Percentiles rank a stretch among this genome's conserved stretches.
Conservation (phyloP, 2,113 vertebrate genomes). For the Melanocharis versteri region DNA sequence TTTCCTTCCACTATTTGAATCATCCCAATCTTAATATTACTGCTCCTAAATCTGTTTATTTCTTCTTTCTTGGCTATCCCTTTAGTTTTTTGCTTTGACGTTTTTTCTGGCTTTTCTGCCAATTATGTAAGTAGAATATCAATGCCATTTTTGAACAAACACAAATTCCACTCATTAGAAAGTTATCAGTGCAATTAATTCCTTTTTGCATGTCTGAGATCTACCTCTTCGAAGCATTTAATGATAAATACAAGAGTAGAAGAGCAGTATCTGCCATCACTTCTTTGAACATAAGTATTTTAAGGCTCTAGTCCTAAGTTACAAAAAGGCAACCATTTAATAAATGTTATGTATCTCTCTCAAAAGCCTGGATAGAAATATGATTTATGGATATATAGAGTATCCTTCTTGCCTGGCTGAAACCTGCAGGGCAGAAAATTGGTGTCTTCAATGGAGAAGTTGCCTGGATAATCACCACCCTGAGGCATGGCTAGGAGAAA, state of each 20-base stretch:
- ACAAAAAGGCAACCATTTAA: background rate
- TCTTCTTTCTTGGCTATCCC: background rate
- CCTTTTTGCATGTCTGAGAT: background rate
- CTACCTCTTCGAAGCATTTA: background rate
- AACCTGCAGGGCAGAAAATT: background rate
- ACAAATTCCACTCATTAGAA: background rate
- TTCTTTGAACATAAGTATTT: background rate
- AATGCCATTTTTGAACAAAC: background rate
- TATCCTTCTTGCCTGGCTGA: background rate
- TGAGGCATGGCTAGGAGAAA: background rate
- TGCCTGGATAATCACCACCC: background rate
- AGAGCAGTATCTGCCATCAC: background rate
- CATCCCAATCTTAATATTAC: background rate
- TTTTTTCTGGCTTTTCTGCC: background rate
- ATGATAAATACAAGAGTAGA: background rate
- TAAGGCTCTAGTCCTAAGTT: background rate
- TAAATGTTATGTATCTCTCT: background rate
- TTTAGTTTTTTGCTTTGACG: background rate
- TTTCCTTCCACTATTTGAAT: background rate
- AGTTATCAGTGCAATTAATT: background rate
- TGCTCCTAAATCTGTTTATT: background rate
- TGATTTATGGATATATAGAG: background rate
- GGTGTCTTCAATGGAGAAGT: background rate
- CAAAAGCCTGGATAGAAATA: background rate
- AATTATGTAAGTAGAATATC: background rate